Base-by-base conservation (phyloP, 2,113 vertebrate species). In the Chionis minor region DNA sequence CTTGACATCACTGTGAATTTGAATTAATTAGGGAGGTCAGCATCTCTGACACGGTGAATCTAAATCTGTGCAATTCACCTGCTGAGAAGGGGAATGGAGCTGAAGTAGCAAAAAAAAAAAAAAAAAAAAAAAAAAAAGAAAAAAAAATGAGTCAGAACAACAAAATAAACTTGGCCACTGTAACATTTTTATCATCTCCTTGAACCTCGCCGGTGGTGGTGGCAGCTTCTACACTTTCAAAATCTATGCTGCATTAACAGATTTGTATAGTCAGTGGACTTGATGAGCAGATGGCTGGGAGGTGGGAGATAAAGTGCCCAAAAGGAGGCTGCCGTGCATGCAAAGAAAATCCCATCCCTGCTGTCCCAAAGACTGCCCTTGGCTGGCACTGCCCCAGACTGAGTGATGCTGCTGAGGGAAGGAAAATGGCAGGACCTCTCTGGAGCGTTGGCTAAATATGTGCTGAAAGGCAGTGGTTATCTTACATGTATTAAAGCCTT, bases 401-500 rank as follows among this genome's bases (percentile, higher is more conserved):
- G 0, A 65, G 20, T 15, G 9, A 55, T 28, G 67, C 32, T 77
- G 24, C 40, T 49, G 14, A 2, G 3, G 13, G 21, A 78, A 81
- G 24, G 56, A 72, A 58, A 61, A 13, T 6, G 1, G 16, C 30
- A 78, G 32, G 9, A 63, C 5, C 6, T 12, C n/a, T 47, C 32
- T 72, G 14, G 19, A 67, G 23, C 18, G 12, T 4, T 30, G 44
- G 14, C 32, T 71, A 63, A 67, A 55, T 4, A 20, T 0, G 0
- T n/a, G 33, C 44, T 61, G 56, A 69, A 79, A 85, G 32, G 14
- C 20, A 71, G 24, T 3, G 14, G 19, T 18, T 67, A 38, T 71
- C 40, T 54, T 17, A 49, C 5, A 28, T 0, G 0, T 18, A 32
- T 30, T 59, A 40, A 84, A 59, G 20, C 32, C 2, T 65, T 58